Percentiles rank a stretch among this genome's conserved stretches.
These are phyloP conservation scores for Brachionus sp. DNA, from an alignment of 1,140 invertebrate species.

Conservation along the genomic window DNA sequence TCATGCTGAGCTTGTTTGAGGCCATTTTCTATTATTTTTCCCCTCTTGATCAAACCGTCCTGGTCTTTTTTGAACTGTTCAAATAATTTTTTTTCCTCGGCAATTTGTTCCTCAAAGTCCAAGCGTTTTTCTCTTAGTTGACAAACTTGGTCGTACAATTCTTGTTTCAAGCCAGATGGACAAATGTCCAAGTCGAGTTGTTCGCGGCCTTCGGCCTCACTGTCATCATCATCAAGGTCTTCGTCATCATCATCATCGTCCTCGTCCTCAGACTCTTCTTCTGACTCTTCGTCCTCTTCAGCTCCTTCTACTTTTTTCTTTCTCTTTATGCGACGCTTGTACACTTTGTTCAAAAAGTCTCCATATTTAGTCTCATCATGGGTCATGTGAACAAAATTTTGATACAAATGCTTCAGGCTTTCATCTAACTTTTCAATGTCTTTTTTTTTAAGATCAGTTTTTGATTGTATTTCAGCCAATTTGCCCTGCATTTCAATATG, in stretches of 20 bases:
- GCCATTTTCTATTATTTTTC: slow-evolving; percentile 55
- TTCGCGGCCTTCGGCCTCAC: slow-evolving; percentile 50
- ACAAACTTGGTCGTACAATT: slow-evolving; percentile 56
- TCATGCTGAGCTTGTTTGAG: slow-evolving; percentile 57
- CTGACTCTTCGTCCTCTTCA: slow-evolving; percentile 52
- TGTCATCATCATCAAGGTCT: slow-evolving; percentile 59
- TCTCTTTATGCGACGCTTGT: slow-evolving; percentile 68
- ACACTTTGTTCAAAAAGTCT: slow-evolving; percentile 71
- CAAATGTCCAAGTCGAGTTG: slow-evolving; percentile 70
- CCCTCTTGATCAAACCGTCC: slow-evolving; percentile 56
- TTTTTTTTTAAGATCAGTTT: slow-evolving; percentile 64
- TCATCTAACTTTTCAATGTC: slow-evolving; percentile 64
- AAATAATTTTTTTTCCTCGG: slow-evolving; percentile 58
- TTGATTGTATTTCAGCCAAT: slow-evolving; percentile 61
- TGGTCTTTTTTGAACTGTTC: slow-evolving; percentile 57
- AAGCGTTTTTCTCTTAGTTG: slow-evolving; percentile 55
- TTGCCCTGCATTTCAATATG: slow-evolving; percentile 62
- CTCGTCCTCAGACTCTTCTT: slow-evolving; percentile 56
- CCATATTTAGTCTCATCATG: slow-evolving; percentile 69
- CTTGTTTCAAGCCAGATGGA: slow-evolving; percentile 69
- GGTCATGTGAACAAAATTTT: slow-evolving; percentile 64
- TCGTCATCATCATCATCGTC: slow-evolving; percentile 57
- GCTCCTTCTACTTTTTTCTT: slow-evolving; percentile 58
- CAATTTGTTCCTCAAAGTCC: slow-evolving; percentile 50
- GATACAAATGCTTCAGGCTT: slow-evolving; percentile 63